phyloP scores from a whole-genome alignment of 1,140 invertebrate species.

The Cataglyphis hispanica region DNA sequence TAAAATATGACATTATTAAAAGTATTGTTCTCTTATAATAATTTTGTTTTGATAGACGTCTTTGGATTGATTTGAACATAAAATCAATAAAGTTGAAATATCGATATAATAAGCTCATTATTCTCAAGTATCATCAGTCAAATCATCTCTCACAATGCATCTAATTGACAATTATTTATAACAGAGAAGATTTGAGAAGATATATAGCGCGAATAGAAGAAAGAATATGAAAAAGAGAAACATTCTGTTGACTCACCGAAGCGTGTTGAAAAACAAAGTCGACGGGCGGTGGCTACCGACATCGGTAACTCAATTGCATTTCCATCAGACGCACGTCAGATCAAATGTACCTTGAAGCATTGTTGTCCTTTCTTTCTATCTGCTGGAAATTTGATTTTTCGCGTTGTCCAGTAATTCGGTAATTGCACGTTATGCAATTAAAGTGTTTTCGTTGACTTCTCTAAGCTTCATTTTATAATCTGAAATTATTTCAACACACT shows the following conservation, averaged over 20 bases:
- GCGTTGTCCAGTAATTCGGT: constrained; percentile 14
- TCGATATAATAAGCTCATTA: neutral
- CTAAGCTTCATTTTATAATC: neutral
- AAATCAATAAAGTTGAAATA: neutral
- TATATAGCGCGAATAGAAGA: neutral
- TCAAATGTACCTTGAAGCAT: constrained; percentile 30
- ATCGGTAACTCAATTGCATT: constrained; percentile 59
- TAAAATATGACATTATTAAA: neutral
- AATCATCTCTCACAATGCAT: neutral
- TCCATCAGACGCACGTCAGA: constrained; percentile 6
- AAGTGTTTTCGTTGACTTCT: neutral
- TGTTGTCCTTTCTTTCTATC: neutral
- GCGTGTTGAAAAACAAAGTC: constrained; percentile 16
- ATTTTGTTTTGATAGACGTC: neutral
- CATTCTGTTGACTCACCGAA: constrained; percentile 61
- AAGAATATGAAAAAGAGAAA: neutral
- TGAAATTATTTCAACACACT: neutral
- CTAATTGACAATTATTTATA: neutral
- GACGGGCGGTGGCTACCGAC: neutral
- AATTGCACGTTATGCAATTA: neutral
- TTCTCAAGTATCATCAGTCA: neutral
- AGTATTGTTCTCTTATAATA: neutral
- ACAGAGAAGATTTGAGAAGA: neutral
- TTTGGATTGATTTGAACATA: neutral
- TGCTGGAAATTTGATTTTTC: neutral